phyloP scores from a whole-genome alignment of 2,888 invertebrate genomes.

The Lottia gigantea region DNA sequence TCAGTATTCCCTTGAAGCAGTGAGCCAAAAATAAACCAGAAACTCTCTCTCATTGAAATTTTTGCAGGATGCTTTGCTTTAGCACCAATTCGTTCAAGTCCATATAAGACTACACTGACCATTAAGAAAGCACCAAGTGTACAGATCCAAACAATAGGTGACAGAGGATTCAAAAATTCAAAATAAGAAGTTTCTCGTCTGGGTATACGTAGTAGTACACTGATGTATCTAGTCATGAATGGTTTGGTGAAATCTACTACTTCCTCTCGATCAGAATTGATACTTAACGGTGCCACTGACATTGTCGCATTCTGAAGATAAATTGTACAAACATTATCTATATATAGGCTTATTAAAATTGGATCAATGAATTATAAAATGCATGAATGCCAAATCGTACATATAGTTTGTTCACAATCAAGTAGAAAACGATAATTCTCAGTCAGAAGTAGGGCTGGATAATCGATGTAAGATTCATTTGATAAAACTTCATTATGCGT shows the following conservation, averaged over 20 bases:
- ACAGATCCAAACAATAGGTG: conserved; percentile 61
- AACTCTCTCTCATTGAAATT: conserved; percentile 59
- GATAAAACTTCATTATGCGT: too few species aligned
- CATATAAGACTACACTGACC: conserved; percentile 61
- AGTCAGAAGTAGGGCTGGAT: too few species aligned
- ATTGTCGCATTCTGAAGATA: conserved; percentile 63
- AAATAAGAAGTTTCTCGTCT: conserved; percentile 58
- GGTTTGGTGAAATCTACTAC: conserved; percentile 67
- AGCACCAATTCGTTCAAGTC: conserved; percentile 53
- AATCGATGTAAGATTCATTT: too few species aligned
- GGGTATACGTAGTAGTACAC: conserved; percentile 60
- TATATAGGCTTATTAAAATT: too few species aligned
- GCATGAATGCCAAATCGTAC: too few species aligned
- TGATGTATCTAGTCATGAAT: conserved; percentile 64
- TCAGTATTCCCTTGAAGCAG: conserved; percentile 63
- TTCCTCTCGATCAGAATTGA: conserved; percentile 60
- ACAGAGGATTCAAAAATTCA: conserved; percentile 65
- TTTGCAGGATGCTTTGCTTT: conserved; percentile 39
- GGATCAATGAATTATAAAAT: too few species aligned
- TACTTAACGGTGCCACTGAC: conserved; percentile 63
- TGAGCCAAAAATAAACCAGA: conserved; percentile 66
- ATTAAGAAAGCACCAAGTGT: conserved; percentile 58
- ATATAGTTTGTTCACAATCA: too few species aligned
- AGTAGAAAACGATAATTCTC: too few species aligned
- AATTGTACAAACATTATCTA: not conserved